Evolutionary conservation across 2,113 vertebrate genomes (phyloP), one percentile per base, ranked within the genome.

Genomic region (Chaetodon auriga): DNA sequence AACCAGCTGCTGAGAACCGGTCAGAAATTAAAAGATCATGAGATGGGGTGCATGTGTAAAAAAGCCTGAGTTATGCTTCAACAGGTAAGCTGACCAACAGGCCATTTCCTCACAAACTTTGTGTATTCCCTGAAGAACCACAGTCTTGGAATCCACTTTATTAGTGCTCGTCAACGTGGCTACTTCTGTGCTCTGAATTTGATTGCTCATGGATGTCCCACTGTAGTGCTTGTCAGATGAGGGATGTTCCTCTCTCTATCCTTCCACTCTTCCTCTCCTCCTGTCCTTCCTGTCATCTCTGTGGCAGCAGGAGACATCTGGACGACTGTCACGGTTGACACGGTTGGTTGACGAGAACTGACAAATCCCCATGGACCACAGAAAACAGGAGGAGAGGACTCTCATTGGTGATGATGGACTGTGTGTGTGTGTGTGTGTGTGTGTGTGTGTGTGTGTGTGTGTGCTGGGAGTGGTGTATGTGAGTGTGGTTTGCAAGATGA

Each of bases 321-420:
- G 95, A 95, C 94, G 92, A 94, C 93, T 96, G 95, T 96, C 95
- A 96, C 84, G 91, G 93, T 96, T 91, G 93, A 95, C 93, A 95
- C 90, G 92, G 93, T 95, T 92, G 89, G 91, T 93, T 92, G 93
- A 93, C 83, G 92, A 94, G 92, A 83, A 89, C 89, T 94, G 95
- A 96, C 92, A 90, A 93, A 90, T 96, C 95, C 95, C 95, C 64
- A 72, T 5, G 91, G 94, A 92, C 87, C 84, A 55, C 80, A 63
- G 82, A 57, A 89, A 92, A 93, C 91, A 91, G 84, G 85, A 92
- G 87, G 86, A 89, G 83, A 92, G 92, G 91, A 85, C 83, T 89
- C 89, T 94, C 80, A 87, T 87, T 90, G 90, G 76, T 92, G 92
- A 92, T 89, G 92, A 90, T 90, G 87, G 91, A 90, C 84, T 78